A percentile compares a stretch with the other conserved stretches of the same genome.
These are phyloP conservation scores for Paramormyrops hopkinsi DNA, from an alignment of 2,797 vertebrate species.

Conservation along the genomic window DNA sequence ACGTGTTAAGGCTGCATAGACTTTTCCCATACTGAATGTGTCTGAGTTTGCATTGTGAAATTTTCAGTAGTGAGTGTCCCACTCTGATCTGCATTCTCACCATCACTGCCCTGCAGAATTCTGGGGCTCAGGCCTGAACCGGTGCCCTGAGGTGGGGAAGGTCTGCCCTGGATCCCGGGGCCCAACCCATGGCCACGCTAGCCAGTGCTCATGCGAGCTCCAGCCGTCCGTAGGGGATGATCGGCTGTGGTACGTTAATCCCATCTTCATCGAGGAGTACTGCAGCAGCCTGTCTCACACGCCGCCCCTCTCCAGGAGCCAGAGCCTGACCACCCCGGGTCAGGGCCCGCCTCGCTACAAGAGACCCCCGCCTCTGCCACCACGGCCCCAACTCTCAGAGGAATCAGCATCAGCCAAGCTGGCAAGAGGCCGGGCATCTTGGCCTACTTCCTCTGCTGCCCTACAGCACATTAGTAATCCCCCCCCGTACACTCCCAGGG, in stretches of 20 bases:
- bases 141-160: conserved; percentile 28
- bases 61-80: background rate
- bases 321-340: conserved; percentile 30
- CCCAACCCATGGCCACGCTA: conserved; percentile 31
- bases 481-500: conserved; percentile 20
- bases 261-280: conserved; percentile 76
- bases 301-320: conserved; percentile 42
- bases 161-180: conserved; percentile 22
- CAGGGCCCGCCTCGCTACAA: conserved; percentile 46
- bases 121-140: conserved; percentile 77
- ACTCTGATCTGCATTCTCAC: background rate
- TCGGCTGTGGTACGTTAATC: conserved; percentile 79
- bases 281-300: conserved; percentile 37
- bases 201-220: conserved; percentile 65
- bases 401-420: conserved; percentile 2
- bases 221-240: conserved; percentile 61
- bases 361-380: conserved; percentile 53
- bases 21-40: background rate
- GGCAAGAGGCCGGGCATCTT: conserved; percentile 31
- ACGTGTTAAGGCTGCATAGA: background rate
- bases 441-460: background rate
- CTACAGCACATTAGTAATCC: conserved; percentile 26
- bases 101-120: conserved; percentile 64
- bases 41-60: background rate
- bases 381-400: background rate